A percentile compares a stretch with the other conserved stretches of the same genome.
Evolutionary conservation across 2,888 invertebrate genomes (phyloP).

Genomic region (Pelosia muscerda): DNA sequence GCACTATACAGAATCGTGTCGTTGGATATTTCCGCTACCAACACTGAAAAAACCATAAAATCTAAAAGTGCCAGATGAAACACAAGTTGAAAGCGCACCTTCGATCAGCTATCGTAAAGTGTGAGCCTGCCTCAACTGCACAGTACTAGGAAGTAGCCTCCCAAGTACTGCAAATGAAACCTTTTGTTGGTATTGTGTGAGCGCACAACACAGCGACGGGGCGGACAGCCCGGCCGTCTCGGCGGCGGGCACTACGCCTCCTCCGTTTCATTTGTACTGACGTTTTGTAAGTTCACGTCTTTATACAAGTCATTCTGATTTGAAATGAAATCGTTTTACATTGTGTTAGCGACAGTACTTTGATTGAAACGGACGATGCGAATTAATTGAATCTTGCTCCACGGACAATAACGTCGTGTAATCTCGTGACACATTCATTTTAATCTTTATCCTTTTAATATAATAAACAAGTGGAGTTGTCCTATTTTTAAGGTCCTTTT

Average conservation of each 20-base stretch:
- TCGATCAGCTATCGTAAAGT: background rate
- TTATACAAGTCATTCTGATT: background rate
- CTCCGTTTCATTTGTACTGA: conserved; percentile 8
- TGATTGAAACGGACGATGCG: background rate
- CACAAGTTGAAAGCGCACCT: background rate
- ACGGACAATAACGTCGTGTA: background rate
- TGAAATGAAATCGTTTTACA: background rate
- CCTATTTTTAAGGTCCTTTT: background rate
- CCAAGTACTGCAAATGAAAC: conserved; percentile 2
- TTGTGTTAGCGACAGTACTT: background rate
- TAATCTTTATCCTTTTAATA: background rate
- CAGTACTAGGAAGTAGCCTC: background rate
- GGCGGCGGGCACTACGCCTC: background rate
- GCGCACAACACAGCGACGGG: background rate
- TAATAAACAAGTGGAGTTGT: background rate
- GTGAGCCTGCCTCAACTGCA: background rate
- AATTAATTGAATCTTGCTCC: background rate
- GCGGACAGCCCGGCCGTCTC: background rate
- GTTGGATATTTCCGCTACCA: background rate
- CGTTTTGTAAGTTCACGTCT: background rate
- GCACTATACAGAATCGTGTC: background rate
- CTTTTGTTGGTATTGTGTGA: conserved; percentile 12
- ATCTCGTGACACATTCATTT: background rate
- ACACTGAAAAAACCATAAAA: background rate
- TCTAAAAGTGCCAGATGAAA: background rate